Evolutionary conservation across 2,113 vertebrate species (phyloP).

Genomic region (Entelurus aequoreus): DNA sequence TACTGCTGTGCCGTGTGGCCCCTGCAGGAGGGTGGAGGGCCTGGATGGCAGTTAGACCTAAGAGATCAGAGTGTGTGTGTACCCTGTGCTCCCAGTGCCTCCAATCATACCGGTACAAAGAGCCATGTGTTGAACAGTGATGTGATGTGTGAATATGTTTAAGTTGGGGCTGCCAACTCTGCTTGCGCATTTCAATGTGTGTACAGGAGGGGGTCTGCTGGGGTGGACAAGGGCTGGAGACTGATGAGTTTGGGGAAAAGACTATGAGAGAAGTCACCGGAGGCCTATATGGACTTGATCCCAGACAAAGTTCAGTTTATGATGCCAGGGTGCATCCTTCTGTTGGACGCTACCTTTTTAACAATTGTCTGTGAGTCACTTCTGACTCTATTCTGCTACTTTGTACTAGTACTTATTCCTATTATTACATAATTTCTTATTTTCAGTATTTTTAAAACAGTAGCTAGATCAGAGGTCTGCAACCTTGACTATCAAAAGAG

Average conservation of each 20-base stretch:
- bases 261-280: constrained; percentile 43
- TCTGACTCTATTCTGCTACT: constrained; percentile 16
- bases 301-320: constrained; percentile 53
- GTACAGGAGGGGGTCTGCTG: constrained; percentile 8
- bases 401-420: no score
- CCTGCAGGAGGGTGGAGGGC: constrained; percentile 42
- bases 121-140: constrained; percentile 65
- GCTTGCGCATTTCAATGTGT: constrained; percentile 31
- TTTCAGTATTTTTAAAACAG: constrained; percentile 2
- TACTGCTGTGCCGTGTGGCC: constrained; percentile 49
- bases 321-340: constrained; percentile 51
- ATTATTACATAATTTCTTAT: no score
- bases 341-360: constrained; percentile 22
- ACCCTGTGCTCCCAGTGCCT: constrained; percentile 31
- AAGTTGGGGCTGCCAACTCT: constrained; percentile 52
- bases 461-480: no score
- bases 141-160: constrained; percentile 68
- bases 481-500: no score
- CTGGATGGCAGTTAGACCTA: constrained; percentile 52
- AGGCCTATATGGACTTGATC: constrained; percentile 54
- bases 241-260: constrained; percentile 42
- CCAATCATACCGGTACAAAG: constrained; percentile 66
- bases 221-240: constrained; percentile 12
- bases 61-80: constrained; percentile 33
- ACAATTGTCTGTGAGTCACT: constrained; percentile 12